phyloP scores from a whole-genome alignment of 1,140 invertebrate genomes.

The Musca domestica region DNA sequence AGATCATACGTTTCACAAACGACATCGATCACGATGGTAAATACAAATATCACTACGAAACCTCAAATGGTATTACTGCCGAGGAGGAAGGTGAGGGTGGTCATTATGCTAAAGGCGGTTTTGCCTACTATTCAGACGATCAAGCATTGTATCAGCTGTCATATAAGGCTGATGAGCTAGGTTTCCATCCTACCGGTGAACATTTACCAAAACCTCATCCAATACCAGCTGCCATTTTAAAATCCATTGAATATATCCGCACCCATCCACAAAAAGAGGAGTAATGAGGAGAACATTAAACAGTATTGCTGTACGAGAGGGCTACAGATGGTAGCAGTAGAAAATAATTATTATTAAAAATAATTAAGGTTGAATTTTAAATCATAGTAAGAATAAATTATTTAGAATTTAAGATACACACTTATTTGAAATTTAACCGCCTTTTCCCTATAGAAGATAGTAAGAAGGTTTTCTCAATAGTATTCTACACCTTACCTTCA shows the following conservation, averaged over 20 bases:
- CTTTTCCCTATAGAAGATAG: too few species aligned
- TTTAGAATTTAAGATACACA: too few species aligned
- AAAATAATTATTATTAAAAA: too few species aligned
- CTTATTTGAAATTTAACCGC: too few species aligned
- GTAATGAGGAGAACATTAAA: too few species aligned
- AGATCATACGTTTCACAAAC: neutral
- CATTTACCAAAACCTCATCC: conserved; percentile 57
- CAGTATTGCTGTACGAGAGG: too few species aligned
- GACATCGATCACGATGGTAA: conserved; percentile 55
- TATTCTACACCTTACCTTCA: too few species aligned
- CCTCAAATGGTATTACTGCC: conserved; percentile 62
- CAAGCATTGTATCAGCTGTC: conserved; percentile 56
- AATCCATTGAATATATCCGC: conserved; percentile 57
- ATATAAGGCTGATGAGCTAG: conserved; percentile 63
- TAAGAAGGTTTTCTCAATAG: too few species aligned
- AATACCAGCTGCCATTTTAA: conserved; percentile 47
- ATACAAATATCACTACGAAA: conserved; percentile 57
- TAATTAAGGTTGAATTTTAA: too few species aligned
- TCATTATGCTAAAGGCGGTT: conserved; percentile 45
- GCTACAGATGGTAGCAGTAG: too few species aligned
- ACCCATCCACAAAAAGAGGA: conserved; percentile 33
- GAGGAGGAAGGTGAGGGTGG: conserved; percentile 58
- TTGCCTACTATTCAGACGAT: conserved; percentile 29
- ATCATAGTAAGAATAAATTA: too few species aligned
- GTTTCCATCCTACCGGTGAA: conserved; percentile 56